Base-by-base conservation (phyloP, 2,113 vertebrate genomes). In the Sapayoa aenigma region DNA sequence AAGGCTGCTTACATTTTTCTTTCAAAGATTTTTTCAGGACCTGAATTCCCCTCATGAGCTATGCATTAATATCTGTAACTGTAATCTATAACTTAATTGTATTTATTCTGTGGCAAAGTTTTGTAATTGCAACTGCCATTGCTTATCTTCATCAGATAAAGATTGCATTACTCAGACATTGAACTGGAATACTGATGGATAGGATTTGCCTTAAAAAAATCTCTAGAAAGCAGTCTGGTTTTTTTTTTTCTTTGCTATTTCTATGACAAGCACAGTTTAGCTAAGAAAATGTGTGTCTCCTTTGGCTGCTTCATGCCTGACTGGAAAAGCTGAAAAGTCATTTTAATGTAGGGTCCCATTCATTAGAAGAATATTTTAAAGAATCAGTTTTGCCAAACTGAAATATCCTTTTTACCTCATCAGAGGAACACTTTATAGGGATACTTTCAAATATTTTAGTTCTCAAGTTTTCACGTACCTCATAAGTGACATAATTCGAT, bases 81-180 rank as follows among this genome's bases (percentile, higher is more conserved):
- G 31, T 76, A 95, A 94, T 96, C 74, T 95, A 46, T 87, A 90
- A 80, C 49, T 67, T 96, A 95, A 96, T 96, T 91, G 69, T 60
- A 90, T 94, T 94, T 97, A 96, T 95, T 96, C 81, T 89, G 67
- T 84, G 46, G 63, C 63, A 91, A 92, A 94, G 69, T 96, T 94
- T 96, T 93, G 83, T 96, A 96, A 94, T 89, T 95, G 92, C 67
- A 85, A 15, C 55, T 93, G 94, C 75, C 90, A 90, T 55, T 89
- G 96, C 93, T 94, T 97, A 88, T 95, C 96, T 95, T 92, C 67
- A 47, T 94, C 94, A 97, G 93, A 90, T 95, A 97, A 97, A 96
- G 75, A 66, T 84, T 96, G 86, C 58, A 69, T 96, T 95, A 74
- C 73, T 96, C 75, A 84, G 84, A 86, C 79, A 67, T 87, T 96